Conservation (phyloP, 2,113 vertebrate species). For the Columba livia region DNA sequence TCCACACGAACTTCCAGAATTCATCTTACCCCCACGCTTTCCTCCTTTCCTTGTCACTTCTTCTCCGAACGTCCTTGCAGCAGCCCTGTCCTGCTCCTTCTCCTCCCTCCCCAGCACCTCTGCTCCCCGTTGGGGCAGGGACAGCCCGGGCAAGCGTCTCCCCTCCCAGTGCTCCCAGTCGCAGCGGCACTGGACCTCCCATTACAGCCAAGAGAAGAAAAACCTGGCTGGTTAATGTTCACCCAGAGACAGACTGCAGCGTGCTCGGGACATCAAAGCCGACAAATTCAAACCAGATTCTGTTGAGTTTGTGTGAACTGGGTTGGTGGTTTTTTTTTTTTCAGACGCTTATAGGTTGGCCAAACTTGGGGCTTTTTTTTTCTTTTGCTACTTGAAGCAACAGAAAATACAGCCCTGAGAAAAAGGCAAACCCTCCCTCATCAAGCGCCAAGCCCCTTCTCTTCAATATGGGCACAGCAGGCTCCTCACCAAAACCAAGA, state of each 20-base stretch:
- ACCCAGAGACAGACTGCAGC: background rate
- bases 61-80: background rate
- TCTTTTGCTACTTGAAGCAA: background rate
- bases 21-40: background rate
- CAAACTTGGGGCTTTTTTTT: background rate
- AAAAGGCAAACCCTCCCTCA: background rate
- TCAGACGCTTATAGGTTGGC: background rate
- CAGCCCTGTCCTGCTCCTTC: accelerated
- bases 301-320: background rate
- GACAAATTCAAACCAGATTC: conserved; percentile 52
- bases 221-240: background rate
- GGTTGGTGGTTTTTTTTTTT: background rate
- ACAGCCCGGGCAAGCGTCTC: background rate
- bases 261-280: conserved; percentile 32
- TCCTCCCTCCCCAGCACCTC: background rate
- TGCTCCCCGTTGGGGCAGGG: background rate
- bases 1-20: background rate
- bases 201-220: background rate
- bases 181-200: background rate
- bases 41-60: background rate
- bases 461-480: conserved; percentile 22
- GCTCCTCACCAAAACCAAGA: conserved; percentile 14
- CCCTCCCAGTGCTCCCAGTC: background rate
- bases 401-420: conserved; percentile 38
- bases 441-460: background rate